A percentile compares a stretch with the other conserved stretches of the same genome.
Conservation (phyloP, 2,797 vertebrate species). For the Falco cherrug region DNA sequence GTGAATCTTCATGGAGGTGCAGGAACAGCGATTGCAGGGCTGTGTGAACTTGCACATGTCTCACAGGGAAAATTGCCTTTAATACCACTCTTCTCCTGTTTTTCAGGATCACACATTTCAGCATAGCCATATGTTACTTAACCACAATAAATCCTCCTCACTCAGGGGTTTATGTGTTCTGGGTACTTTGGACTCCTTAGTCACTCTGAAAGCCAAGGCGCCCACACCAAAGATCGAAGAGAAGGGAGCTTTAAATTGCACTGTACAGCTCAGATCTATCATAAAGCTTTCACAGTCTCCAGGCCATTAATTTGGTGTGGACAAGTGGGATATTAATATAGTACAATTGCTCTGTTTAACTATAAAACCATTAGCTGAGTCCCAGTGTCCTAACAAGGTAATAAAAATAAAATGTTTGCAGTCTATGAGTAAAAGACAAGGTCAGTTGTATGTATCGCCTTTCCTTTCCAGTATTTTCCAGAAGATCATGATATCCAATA, state of each 20-base stretch:
- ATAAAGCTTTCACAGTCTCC: slow-evolving; percentile 19
- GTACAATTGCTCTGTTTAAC: not conserved
- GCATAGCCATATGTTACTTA: not conserved
- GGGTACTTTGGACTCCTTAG: not conserved
- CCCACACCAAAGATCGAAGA: not conserved
- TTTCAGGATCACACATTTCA: slow-evolving; percentile 27
- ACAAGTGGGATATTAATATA: slow-evolving; percentile 35
- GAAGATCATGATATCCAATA: not conserved
- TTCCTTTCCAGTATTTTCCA: not conserved
- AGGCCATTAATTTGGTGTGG: slow-evolving; percentile 18
- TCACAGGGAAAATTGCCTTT: slow-evolving; percentile 1
- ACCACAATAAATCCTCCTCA: not conserved
- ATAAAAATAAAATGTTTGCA: slow-evolving; percentile 47
- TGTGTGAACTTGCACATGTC: not conserved
- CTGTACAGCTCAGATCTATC: not conserved
- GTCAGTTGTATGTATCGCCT: not conserved
- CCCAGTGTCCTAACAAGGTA: slow-evolving; percentile 1
- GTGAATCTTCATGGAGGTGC: not conserved
- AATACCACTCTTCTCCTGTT: not conserved
- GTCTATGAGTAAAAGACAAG: not conserved
- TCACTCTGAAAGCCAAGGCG: not conserved
- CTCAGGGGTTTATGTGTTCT: not conserved
- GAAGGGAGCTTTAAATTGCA: not conserved
- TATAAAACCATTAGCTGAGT: slow-evolving; percentile 24
- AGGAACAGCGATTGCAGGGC: not conserved